Evolutionary conservation across 1,140 invertebrate genomes (phyloP).

Genomic region (Bradysia coprophila): DNA sequence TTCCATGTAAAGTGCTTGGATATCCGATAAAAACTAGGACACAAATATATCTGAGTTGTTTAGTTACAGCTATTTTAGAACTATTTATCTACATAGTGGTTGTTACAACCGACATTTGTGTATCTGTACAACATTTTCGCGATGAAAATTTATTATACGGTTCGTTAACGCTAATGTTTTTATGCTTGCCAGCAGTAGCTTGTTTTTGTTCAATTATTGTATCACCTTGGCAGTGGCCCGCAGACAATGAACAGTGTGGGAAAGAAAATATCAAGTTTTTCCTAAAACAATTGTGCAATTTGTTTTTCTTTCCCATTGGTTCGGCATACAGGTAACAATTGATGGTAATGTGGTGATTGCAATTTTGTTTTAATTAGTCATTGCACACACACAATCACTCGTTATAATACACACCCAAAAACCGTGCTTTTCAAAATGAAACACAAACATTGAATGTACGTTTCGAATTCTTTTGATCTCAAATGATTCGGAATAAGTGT

Average conservation of each 20-base stretch:
- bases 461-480: too few relatives aligned
- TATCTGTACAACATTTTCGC: conserved; percentile 28
- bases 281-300: conserved; percentile 20
- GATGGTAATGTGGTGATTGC: not conserved
- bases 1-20: conserved; percentile 26
- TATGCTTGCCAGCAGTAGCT: conserved; percentile 12
- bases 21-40: conserved; percentile 28
- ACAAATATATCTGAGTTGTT: conserved; percentile 29
- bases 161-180: conserved; percentile 11
- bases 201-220: conserved; percentile 13
- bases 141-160: conserved; percentile 22
- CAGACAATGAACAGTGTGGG: conserved; percentile 17
- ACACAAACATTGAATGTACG: too few relatives aligned
- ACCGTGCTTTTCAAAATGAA: too few relatives aligned
- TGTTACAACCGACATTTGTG: conserved; percentile 27
- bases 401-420: too few relatives aligned
- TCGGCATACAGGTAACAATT: conserved; percentile 40
- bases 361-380: too few relatives aligned
- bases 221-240: conserved; percentile 29
- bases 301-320: conserved; percentile 42
- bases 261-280: conserved; percentile 9
- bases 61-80: conserved; percentile 25
- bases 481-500: too few relatives aligned
- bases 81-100: conserved; percentile 27
- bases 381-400: too few relatives aligned